Base-by-base conservation (phyloP, 2,113 vertebrate genomes). In the Nasalis larvatus region DNA sequence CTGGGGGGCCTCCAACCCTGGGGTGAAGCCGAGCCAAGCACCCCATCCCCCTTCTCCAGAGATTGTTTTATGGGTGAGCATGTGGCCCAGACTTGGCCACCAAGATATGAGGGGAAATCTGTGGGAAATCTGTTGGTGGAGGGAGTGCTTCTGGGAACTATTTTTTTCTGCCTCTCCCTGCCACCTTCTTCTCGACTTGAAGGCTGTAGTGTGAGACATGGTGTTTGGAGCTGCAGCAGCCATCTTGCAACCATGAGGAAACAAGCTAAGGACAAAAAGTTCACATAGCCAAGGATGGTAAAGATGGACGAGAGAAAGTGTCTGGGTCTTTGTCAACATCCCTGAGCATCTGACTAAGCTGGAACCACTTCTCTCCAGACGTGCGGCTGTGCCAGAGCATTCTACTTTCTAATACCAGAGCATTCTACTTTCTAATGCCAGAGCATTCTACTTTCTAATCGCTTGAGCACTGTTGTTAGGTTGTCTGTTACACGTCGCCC, bases 1-100 rank as follows among this genome's bases (percentile, higher is more conserved):
- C 16, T 10, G 4, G 40, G n/a, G 4, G 8, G 0, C 77, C 77
- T 27, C 16, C 11, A 9, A 13, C 13, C 60, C 56, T 23, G 3
- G 1, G 21, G 52, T 80, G 27, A 60, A 52, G 8, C 35, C 45
- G 10, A 52, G 54, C 13, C 83, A 27, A 6, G 27, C 1, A 60
- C 42, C 1, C 60, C 7, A 13, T 1, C 11, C 14, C 16, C 9
- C 49, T 42, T 45, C 56, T 73, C 68, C 21, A 73, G 83, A 8
- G 42, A 83, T 32, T 10, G 6, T 45, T 45, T 84, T 8, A 40
- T 4, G 77, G 14, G 9, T 63, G 8, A 11, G 68, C 18, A 20
- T 8, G 14, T 11, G 13, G 76, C 58, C 77, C 63, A 77, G 13
- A 63, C 12, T 42, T 25, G 30, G 16, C 20, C 35, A 45, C 1